These are phyloP conservation scores for Dusona sp. DNA, from an alignment of 2,888 invertebrate genomes.

Conservation along the genomic window DNA sequence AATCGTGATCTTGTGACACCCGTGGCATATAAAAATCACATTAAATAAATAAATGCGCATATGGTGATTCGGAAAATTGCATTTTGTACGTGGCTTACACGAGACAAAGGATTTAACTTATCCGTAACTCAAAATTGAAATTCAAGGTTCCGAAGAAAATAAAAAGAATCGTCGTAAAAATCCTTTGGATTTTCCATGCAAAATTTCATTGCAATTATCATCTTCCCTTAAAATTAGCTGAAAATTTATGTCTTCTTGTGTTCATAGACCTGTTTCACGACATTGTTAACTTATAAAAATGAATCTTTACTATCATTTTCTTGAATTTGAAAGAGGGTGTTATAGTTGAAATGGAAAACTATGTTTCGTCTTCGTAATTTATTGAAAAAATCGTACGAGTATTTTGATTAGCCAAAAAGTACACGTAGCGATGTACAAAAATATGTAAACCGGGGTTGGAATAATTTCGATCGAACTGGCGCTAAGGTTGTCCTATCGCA, in stretches of 20 bases:
- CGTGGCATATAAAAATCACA: constrained; percentile 24
- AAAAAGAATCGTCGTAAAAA: background rate
- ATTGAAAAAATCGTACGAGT: background rate
- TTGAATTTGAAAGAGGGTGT: background rate
- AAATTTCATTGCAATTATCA: background rate
- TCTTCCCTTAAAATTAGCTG: background rate
- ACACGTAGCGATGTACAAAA: background rate
- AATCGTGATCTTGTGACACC: constrained; percentile 21
- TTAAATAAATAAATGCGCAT: background rate
- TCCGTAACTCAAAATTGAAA: background rate
- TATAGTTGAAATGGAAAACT: background rate
- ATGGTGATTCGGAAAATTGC: constrained; percentile 30
- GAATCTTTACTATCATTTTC: background rate
- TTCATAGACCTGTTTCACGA: background rate
- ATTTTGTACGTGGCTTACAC: constrained; percentile 23
- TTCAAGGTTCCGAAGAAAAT: background rate
- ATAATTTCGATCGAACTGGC: background rate
- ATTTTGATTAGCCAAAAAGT: background rate
- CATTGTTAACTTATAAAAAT: background rate
- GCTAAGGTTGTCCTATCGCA: too few relatives aligned
- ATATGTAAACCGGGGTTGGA: background rate
- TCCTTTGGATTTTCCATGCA: background rate
- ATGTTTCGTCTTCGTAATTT: background rate
- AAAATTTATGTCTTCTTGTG: background rate
- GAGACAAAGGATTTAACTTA: background rate